Evolutionary conservation across 2,888 invertebrate genomes (phyloP).

Genomic region (Dilophus febrilis): DNA sequence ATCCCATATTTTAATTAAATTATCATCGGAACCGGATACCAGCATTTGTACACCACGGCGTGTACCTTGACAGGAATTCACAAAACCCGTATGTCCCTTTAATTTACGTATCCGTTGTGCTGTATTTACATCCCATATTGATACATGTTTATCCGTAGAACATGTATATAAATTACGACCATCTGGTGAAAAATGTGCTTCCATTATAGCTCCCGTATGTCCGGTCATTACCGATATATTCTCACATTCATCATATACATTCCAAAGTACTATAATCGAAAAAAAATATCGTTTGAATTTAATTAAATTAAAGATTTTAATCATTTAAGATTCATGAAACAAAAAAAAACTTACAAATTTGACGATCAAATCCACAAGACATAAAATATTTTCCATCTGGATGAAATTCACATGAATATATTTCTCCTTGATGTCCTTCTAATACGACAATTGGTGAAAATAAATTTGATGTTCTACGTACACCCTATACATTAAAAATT

Average conservation of each 20-base stretch:
- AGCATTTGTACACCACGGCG: constrained; percentile 78
- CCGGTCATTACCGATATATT: constrained; percentile 87
- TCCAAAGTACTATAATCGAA: constrained; percentile 65
- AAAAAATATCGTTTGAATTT: background rate
- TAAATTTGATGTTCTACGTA: constrained; percentile 71
- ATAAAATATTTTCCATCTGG: constrained; percentile 91
- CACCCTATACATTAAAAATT: constrained; percentile 40
- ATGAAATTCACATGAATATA: constrained; percentile 84
- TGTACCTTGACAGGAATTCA: constrained; percentile 49
- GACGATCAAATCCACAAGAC: constrained; percentile 87
- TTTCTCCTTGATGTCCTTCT: constrained; percentile 93
- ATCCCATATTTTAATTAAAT: constrained; percentile 85
- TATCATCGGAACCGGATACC: constrained; percentile 91
- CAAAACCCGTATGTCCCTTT: constrained; percentile 65
- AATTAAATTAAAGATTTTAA: background rate
- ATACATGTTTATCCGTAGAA: constrained; percentile 86
- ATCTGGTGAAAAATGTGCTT: constrained; percentile 74
- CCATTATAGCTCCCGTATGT: constrained; percentile 90
- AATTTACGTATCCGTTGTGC: constrained; percentile 77
- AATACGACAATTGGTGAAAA: constrained; percentile 89
- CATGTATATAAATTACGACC: constrained; percentile 76
- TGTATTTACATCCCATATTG: constrained; percentile 87
- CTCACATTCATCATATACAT: constrained; percentile 94
- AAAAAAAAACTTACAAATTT: constrained; percentile 59
- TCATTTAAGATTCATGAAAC: no score